Evolutionary conservation across 2,113 vertebrate genomes (phyloP).

Genomic region (Xyrauchen texanus): DNA sequence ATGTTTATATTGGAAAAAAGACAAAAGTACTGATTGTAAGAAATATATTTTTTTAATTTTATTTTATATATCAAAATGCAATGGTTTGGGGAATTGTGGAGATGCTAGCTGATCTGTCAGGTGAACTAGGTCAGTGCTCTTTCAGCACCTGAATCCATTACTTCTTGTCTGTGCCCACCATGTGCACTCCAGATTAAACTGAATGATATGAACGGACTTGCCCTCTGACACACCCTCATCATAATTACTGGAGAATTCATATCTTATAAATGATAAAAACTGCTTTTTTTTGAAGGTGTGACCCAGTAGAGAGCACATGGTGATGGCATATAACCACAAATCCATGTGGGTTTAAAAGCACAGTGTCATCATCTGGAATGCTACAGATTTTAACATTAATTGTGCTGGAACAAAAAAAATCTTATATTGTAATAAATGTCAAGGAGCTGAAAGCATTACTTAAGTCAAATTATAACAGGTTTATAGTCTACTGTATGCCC

Average conservation of each 20-base stretch:
- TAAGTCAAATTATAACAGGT: too few relatives aligned
- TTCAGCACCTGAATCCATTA: constrained; percentile 12
- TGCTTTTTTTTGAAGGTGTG: neutral
- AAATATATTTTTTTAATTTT: too few relatives aligned
- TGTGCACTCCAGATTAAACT: neutral
- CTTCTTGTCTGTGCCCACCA: neutral
- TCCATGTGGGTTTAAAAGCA: constrained; percentile 4
- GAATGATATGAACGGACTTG: constrained; percentile 16
- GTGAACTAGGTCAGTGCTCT: constrained; percentile 20
- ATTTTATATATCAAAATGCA: neutral
- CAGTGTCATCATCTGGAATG: neutral
- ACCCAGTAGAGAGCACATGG: constrained; percentile 1
- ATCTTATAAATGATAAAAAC: neutral
- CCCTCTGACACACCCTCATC: neutral
- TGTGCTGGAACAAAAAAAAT: neutral
- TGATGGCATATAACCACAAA: neutral
- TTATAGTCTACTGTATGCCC: too few relatives aligned
- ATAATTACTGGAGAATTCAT: neutral
- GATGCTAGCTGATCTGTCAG: neutral
- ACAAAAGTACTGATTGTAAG: too few relatives aligned
- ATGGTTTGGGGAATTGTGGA: neutral
- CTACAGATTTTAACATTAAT: neutral
- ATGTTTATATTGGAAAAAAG: too few relatives aligned
- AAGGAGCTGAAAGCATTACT: too few relatives aligned
- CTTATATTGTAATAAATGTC: too few relatives aligned